Evolutionary conservation across 1,140 invertebrate genomes (phyloP).

Genomic region (Neelides sp.): DNA sequence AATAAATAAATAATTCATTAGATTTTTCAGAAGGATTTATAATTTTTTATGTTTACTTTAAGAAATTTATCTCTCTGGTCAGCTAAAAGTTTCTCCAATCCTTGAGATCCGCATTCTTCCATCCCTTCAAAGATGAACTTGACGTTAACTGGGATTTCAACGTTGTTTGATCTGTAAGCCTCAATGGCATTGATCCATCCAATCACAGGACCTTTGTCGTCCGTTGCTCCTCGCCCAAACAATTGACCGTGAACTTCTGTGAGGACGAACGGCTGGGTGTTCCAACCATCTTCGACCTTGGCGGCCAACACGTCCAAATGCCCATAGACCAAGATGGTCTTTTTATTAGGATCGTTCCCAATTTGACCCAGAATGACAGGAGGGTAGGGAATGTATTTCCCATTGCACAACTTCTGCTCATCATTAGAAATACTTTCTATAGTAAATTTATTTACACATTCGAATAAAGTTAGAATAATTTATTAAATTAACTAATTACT

Average conservation of each 20-base stretch:
- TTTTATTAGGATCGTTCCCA: slow-evolving; percentile 43
- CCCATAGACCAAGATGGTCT: slow-evolving; percentile 51
- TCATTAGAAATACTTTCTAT: too few species aligned
- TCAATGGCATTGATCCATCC: slow-evolving; percentile 65
- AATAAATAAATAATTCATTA: too few species aligned
- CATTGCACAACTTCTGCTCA: neutral
- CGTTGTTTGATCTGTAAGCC: slow-evolving; percentile 39
- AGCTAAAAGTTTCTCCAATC: slow-evolving; percentile 73
- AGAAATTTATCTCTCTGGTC: slow-evolving; percentile 64
- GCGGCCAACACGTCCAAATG: slow-evolving; percentile 55
- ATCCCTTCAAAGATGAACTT: slow-evolving; percentile 94
- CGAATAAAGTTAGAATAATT: slow-evolving; percentile 34
- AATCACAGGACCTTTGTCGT: slow-evolving; percentile 33
- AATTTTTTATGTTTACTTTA: slow-evolving; percentile 33
- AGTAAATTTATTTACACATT: too few species aligned
- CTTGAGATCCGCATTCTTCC: slow-evolving; percentile 93
- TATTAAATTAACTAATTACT: slow-evolving; percentile 2
- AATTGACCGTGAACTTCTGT: slow-evolving; percentile 13
- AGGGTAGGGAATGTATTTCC: slow-evolving; percentile 34
- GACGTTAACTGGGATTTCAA: slow-evolving; percentile 48
- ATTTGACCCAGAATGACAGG: slow-evolving; percentile 44
- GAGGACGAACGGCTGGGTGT: slow-evolving; percentile 31
- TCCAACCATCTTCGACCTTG: slow-evolving; percentile 29
- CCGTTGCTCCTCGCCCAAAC: slow-evolving; percentile 29
- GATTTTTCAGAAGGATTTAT: too few species aligned